These are phyloP conservation scores for Anhinga anhinga DNA, from an alignment of 2,113 vertebrate genomes.

Conservation along the genomic window DNA sequence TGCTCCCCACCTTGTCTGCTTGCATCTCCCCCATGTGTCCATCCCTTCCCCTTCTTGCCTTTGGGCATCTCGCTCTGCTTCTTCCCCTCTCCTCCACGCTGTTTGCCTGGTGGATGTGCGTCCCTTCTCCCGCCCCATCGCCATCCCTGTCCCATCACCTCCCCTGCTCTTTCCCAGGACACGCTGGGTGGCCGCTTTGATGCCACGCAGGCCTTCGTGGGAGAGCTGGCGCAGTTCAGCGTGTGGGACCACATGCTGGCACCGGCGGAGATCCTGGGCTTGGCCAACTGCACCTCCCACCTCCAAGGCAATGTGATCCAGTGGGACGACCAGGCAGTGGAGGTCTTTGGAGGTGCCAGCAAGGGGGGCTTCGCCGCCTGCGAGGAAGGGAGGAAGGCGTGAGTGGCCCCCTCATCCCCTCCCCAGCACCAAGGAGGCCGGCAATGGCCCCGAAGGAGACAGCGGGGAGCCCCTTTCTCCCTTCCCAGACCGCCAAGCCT, in stretches of 20 bases:
- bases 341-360: constrained; percentile 87
- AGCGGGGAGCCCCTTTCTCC: neutral
- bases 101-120: neutral
- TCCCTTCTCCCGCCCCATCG: neutral
- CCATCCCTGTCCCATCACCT: neutral
- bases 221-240: constrained; percentile 91
- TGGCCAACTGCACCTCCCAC: constrained; percentile 87
- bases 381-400: constrained; percentile 81
- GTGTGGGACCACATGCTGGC: constrained; percentile 92
- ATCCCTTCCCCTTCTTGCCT: neutral
- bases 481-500: neutral
- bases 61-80: neutral
- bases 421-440: neutral
- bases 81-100: neutral
- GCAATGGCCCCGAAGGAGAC: neutral
- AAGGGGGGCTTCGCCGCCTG: constrained; percentile 85
- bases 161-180: constrained; percentile 76
- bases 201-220: constrained; percentile 92
- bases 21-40: neutral
- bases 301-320: constrained; percentile 87
- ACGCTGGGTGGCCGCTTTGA: constrained; percentile 90
- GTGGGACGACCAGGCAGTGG: constrained; percentile 90
- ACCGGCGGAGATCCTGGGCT: constrained; percentile 79
- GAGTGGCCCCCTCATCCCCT: constrained; percentile 24
- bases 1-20: neutral